Evolutionary conservation across 2,113 vertebrate genomes (phyloP), one percentile per base, ranked within the genome.

Genomic region (Epinephelus lanceolatus): DNA sequence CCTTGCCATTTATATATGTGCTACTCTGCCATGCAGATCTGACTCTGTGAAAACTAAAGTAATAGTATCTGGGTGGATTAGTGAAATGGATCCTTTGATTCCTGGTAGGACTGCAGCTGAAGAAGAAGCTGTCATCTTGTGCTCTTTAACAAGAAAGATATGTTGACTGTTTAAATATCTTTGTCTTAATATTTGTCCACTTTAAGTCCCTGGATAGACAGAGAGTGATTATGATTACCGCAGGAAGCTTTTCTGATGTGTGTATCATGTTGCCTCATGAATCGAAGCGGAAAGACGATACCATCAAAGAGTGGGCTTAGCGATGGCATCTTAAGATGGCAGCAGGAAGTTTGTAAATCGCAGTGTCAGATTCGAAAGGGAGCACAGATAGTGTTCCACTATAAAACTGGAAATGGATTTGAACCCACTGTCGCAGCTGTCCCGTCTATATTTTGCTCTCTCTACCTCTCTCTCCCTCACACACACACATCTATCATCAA

Each of bases 301-400:
- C 83, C 91, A 90, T 93, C 89, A 93, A 90, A 94, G 83, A 81
- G 71, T 0, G 23, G 89, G 81, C 83, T 92, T 91, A 90, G 89
- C 74, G 30, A 69, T 88, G 92, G 87, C 90, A 90, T 93, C 90
- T 92, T 90, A 80, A 89, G 85, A 94, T 86, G 87, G 79, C 90
- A 83, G 88, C 89, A 91, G 91, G 93, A 94, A 91, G 93, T 94
- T 91, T 87, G 91, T 91, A 93, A 95, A 93, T 78, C 77, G 70
- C 67, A 81, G 90, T 83, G 89, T 93, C 89, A 75, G 75, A 87
- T 89, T 88, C 23, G 33, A 84, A 88, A 67, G 83, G 80, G 71
- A 86, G 61, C 82, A 53, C 70, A 94, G 92, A 92, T 93, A 86
- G 85, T 88, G 81, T 94, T 95, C 85, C 93, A 62, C 94, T 83